These are phyloP conservation scores for Numenius phaeopus DNA, from an alignment of 2,797 vertebrate genomes.

Conservation along the genomic window DNA sequence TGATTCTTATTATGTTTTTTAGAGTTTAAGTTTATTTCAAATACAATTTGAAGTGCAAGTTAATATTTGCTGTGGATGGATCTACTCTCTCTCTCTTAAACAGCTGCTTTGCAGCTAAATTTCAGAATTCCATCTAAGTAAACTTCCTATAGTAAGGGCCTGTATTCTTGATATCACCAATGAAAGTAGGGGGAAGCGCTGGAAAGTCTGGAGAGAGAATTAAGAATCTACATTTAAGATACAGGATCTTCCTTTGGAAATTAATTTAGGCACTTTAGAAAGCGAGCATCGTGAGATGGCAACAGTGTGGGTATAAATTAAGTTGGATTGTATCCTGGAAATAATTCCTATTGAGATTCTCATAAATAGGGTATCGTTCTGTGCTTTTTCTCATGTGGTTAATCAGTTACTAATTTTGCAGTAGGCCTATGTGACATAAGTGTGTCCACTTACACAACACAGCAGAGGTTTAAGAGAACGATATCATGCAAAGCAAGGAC, in stretches of 20 bases:
- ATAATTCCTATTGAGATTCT: neutral
- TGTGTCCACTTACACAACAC: neutral
- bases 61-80: neutral
- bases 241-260: neutral
- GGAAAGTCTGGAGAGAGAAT: neutral
- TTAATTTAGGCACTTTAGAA: neutral
- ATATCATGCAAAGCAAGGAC: neutral
- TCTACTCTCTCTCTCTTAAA: neutral
- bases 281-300: neutral
- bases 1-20: neutral
- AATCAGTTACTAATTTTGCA: neutral
- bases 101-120: neutral
- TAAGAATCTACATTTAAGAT: neutral
- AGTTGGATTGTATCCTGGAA: neutral
- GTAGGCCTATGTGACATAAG: neutral
- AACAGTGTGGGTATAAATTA: neutral
- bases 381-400: neutral
- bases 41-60: neutral
- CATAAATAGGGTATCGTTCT: neutral
- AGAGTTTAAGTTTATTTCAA: neutral
- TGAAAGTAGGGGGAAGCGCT: neutral
- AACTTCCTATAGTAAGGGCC: neutral
- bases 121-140: neutral
- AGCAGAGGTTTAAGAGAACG: neutral
- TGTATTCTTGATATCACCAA: neutral